These are phyloP conservation scores for Drosophila cyrtoloma DNA, from an alignment of 2,888 invertebrate genomes.

Conservation along the genomic window DNA sequence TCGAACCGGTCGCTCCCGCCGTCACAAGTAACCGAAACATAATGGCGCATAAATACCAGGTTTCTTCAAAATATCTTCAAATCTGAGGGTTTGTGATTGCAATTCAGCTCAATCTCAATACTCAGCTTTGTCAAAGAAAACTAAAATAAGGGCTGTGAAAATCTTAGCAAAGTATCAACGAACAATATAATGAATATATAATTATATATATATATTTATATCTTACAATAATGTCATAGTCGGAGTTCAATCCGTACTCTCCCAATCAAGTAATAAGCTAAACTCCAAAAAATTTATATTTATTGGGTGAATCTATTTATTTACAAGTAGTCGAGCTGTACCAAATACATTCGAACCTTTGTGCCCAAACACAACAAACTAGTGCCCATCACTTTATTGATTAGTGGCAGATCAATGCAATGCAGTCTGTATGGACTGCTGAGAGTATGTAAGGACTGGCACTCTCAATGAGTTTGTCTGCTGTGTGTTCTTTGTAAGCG, in stretches of 20 bases:
- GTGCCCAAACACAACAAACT: constrained; percentile 2
- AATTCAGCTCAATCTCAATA: not conserved
- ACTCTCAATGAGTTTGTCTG: constrained; percentile 53
- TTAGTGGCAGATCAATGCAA: constrained; percentile 45
- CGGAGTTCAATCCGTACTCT: not conserved
- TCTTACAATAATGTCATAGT: not conserved
- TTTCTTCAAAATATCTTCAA: not conserved
- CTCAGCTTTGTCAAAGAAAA: not conserved
- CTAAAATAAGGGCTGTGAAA: not conserved
- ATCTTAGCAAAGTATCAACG: not conserved
- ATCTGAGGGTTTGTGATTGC: not conserved
- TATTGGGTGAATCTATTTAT: not conserved
- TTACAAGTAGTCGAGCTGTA: not conserved
- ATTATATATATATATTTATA: no score
- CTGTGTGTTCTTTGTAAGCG: constrained; percentile 49
- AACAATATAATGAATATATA: not conserved
- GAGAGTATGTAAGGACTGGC: constrained; percentile 32
- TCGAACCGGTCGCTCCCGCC: not conserved
- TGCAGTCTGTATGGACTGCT: constrained; percentile 27
- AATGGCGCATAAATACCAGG: not conserved
- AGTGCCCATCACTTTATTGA: constrained; percentile 35
- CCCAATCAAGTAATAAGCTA: not conserved
- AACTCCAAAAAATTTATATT: not conserved
- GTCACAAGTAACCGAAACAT: not conserved
- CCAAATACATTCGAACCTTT: not conserved